Conservation (phyloP, 2,888 invertebrate genomes). For the Lysandra coridon region DNA sequence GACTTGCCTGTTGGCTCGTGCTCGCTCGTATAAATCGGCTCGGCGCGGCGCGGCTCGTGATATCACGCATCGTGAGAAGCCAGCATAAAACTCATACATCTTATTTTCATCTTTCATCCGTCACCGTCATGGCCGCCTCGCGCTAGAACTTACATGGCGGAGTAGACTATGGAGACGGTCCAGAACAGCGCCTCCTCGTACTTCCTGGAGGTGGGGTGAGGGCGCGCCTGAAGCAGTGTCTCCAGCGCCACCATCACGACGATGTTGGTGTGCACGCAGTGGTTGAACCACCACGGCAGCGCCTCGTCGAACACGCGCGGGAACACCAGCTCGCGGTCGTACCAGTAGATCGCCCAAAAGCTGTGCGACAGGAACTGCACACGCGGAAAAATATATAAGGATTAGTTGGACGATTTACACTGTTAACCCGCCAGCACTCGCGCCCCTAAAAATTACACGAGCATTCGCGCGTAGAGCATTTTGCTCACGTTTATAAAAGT, state of each 20-base stretch:
- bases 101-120: too few species aligned
- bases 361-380: conserved; percentile 71
- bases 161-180: conserved; percentile 52
- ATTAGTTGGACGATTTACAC: too few species aligned
- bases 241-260: conserved; percentile 70
- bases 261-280: conserved; percentile 80
- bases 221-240: conserved; percentile 61
- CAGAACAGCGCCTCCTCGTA: conserved; percentile 54
- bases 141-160: conserved; percentile 61
- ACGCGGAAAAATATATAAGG: too few species aligned
- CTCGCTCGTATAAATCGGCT: too few species aligned
- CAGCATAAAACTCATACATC: too few species aligned
- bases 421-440: too few species aligned
- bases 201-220: conserved; percentile 53
- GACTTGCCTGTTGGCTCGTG: too few species aligned
- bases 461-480: too few species aligned
- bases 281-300: conserved; percentile 81
- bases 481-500: too few species aligned
- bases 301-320: conserved; percentile 73
- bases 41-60: too few species aligned
- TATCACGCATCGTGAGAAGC: too few species aligned
- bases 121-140: neutral
- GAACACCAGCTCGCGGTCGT: conserved; percentile 80
- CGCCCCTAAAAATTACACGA: too few species aligned
- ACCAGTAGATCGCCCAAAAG: conserved; percentile 78